Base-by-base conservation (phyloP, 2,797 vertebrate species). In the Taenioides sp. region DNA sequence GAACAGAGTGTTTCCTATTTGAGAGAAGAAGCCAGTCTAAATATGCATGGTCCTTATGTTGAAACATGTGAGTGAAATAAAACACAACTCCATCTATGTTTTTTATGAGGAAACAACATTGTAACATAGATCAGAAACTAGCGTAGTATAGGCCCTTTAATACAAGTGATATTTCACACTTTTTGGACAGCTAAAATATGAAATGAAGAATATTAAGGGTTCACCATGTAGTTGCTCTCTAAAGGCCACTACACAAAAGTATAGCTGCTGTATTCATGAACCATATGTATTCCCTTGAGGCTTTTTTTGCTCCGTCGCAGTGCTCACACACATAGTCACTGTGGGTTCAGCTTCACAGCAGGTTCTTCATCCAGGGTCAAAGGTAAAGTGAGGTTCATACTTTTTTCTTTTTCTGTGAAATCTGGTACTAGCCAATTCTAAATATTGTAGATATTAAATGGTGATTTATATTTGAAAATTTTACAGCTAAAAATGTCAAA, bases 231-330 rank as follows among this genome's bases (percentile, higher is more conserved):
- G 10, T 28, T 14, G 50, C 20, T 31, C 4, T 66, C 37, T 9
- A 12, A 34, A 7, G 70, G 22, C 37, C 22, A 0, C 28, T 67
- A 11, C 25, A 65, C 9, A 43, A 22, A 5, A 25, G 31, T 2
- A 63, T 23, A 43, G 40, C 23, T 22, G 49, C 23, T 66, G 55
- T 25, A 78, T 73, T 67, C 49, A 7, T 22, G 59, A 70, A 74
- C 75, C 82, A 88, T 84, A 80, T 86, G 79, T 75, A 80, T 27
- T 65, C 78, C 76, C 79, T 49, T 22, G 22, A 63, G 86, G 84
- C 80, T 76, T 40, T 65, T 84, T 55, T 67, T 40, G 66, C 74
- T 79, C 52, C 17, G 64, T 54, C 6, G 10, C 67, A 67, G 28
- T 37, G 70, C 78, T 75, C 68, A 37, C 14, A 70, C 68, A 37